Conservation (phyloP, 2,113 vertebrate species). For the Aegithalos caudatus region DNA sequence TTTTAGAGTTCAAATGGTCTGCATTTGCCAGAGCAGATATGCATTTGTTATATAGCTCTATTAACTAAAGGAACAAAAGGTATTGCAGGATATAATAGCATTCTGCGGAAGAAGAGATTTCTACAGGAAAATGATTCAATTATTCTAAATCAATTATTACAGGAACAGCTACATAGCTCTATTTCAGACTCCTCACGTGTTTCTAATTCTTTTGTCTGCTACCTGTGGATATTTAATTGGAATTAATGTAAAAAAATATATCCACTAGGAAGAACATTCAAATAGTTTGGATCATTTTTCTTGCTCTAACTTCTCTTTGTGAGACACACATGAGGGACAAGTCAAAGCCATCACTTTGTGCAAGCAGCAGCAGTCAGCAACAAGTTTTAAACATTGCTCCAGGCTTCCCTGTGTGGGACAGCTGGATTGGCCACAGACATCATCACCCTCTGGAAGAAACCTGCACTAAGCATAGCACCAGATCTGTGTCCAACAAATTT, state of each 20-base stretch:
- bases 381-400: background rate
- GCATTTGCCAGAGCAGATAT: constrained; percentile 31
- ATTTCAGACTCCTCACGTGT: constrained; percentile 19
- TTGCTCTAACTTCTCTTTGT: background rate
- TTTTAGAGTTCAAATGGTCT: constrained; percentile 61
- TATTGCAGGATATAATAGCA: constrained; percentile 8
- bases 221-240: constrained; percentile 30
- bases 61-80: constrained; percentile 63
- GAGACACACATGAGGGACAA: background rate
- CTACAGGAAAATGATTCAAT: constrained; percentile 54
- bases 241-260: constrained; percentile 26
- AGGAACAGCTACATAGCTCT: constrained; percentile 12
- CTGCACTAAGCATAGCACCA: background rate
- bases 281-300: background rate
- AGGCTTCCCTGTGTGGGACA: background rate
- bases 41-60: constrained; percentile 53
- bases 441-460: background rate
- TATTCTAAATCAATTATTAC: constrained; percentile 60
- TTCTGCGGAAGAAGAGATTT: constrained; percentile 24
- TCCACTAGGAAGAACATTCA: background rate
- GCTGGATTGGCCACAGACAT: background rate
- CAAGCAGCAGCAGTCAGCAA: background rate
- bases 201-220: constrained; percentile 34
- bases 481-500: background rate
- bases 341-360: background rate